Evolutionary conservation across 2,797 vertebrate species (phyloP).

Genomic region (Cetoscarus ocellatus): DNA sequence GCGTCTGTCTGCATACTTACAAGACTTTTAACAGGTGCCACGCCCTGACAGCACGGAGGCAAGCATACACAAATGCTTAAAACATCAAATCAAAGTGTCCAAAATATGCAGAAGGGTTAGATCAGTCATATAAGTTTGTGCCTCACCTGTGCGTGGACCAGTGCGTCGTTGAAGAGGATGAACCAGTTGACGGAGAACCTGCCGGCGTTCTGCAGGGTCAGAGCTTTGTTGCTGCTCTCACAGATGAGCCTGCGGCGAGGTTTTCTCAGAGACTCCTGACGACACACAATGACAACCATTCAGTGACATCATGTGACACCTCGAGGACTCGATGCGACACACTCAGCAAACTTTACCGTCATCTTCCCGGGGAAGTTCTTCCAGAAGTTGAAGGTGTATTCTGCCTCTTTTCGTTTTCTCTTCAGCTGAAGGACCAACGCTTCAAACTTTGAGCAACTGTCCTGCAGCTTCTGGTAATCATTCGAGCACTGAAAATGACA

Average conservation of each 20-base stretch:
- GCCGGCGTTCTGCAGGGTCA: slow-evolving; percentile 94
- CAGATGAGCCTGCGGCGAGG: slow-evolving; percentile 93
- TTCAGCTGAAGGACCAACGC: slow-evolving; percentile 88
- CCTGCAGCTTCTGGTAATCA: slow-evolving; percentile 94
- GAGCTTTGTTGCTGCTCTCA: slow-evolving; percentile 93
- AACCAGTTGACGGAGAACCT: slow-evolving; percentile 97
- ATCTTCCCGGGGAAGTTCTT: slow-evolving; percentile 98
- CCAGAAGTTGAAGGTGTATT: slow-evolving; percentile 95
- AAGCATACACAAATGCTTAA: slow-evolving; percentile 80
- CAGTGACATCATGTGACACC: slow-evolving; percentile 16
- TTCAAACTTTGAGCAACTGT: slow-evolving; percentile 91
- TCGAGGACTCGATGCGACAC: background rate
- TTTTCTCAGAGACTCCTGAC: slow-evolving; percentile 91
- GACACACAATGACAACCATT: slow-evolving; percentile 21
- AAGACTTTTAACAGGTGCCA: slow-evolving; percentile 86
- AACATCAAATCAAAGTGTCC: slow-evolving; percentile 48
- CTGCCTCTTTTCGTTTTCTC: slow-evolving; percentile 92
- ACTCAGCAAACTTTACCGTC: slow-evolving; percentile 84
- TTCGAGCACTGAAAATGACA: slow-evolving; percentile 81
- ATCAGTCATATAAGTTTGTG: background rate
- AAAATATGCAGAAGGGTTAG: slow-evolving; percentile 13
- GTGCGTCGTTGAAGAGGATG: slow-evolving; percentile 93
- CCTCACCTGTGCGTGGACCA: slow-evolving; percentile 95
- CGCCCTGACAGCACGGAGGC: slow-evolving; percentile 87
- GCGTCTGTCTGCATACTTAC: slow-evolving; percentile 82